Evolutionary conservation across 2,113 vertebrate species (phyloP).

Genomic region (Tylochromis polylepis): DNA sequence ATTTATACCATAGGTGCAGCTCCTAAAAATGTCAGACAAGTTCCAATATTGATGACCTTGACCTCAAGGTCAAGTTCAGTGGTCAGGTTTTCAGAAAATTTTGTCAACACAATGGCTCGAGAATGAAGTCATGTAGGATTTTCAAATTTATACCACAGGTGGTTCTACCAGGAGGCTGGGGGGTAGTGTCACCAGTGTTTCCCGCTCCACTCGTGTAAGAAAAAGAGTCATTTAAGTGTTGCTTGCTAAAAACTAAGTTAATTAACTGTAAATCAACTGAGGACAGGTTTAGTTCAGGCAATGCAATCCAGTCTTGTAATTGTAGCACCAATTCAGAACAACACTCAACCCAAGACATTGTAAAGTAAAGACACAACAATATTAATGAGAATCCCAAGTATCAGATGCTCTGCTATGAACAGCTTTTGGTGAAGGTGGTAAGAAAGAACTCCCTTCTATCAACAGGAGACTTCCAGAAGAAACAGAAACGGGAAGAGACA

Average conservation of each 20-base stretch:
- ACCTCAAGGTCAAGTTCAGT: no score
- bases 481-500: neutral
- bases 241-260: neutral
- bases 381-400: neutral
- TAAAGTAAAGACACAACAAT: neutral
- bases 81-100: neutral
- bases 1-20: neutral
- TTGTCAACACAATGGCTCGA: neutral
- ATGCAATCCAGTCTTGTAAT: neutral
- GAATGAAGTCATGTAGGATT: neutral
- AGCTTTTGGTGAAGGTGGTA: neutral
- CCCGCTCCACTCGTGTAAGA: neutral
- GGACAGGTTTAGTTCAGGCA: neutral
- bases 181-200: neutral
- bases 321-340: neutral
- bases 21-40: neutral
- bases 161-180: neutral
- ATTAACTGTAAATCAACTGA: neutral
- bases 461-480: neutral
- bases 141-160: neutral
- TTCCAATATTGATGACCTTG: neutral
- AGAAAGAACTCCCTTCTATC: neutral
- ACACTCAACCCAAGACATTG: neutral
- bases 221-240: neutral
- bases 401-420: neutral